Evolutionary conservation across 1,140 invertebrate genomes (phyloP).

Genomic region (Zaprionus taronus): DNA sequence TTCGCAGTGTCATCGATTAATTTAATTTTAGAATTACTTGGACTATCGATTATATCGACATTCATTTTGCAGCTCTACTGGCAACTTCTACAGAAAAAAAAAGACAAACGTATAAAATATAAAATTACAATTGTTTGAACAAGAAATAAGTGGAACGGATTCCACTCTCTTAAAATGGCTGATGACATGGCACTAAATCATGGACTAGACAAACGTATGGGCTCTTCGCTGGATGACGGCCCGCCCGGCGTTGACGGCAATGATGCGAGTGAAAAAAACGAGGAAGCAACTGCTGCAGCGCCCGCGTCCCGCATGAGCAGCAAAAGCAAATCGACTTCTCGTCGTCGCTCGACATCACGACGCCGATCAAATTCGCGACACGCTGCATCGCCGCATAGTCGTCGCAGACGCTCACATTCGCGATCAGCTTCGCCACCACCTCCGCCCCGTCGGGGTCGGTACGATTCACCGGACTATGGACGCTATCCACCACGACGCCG

Average conservation of each 20-base stretch:
- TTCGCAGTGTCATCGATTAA: not conserved
- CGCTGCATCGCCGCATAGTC: constrained; percentile 41
- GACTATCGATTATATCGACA: constrained; percentile 31
- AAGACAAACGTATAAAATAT: constrained; percentile 37
- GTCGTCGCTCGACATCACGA: constrained; percentile 62
- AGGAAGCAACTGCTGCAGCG: constrained; percentile 41
- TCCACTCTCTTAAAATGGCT: constrained; percentile 60
- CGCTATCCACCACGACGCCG: constrained; percentile 65
- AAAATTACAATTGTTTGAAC: constrained; percentile 4
- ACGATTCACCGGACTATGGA: constrained; percentile 72
- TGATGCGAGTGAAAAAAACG: constrained; percentile 59
- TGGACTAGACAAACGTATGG: constrained; percentile 57
- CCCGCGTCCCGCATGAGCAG: constrained; percentile 50
- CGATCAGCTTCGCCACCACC: constrained; percentile 57
- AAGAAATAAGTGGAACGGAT: constrained; percentile 35
- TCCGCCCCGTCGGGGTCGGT: constrained; percentile 59
- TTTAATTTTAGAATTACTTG: not conserved
- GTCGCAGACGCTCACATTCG: constrained; percentile 62
- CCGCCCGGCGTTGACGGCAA: constrained; percentile 78
- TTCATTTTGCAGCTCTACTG: constrained; percentile 28
- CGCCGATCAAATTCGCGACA: constrained; percentile 67
- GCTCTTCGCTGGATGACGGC: constrained; percentile 57
- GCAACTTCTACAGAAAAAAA: constrained; percentile 35
- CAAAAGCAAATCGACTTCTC: constrained; percentile 58
- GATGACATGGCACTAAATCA: constrained; percentile 64